These are phyloP conservation scores for Orussus abietinus DNA, from an alignment of 1,140 invertebrate species.

Conservation along the genomic window DNA sequence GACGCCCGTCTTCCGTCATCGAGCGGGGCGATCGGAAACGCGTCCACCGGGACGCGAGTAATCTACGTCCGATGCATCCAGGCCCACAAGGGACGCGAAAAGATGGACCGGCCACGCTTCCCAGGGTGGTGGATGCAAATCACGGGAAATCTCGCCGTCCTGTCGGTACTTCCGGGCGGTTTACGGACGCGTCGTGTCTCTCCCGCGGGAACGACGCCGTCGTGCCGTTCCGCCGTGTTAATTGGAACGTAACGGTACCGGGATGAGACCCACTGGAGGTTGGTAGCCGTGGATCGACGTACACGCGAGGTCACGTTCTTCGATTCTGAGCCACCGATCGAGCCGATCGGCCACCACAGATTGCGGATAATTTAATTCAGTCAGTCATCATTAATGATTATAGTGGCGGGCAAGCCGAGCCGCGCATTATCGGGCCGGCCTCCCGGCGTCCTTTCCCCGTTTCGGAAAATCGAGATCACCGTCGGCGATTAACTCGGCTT, in stretches of 20 bases:
- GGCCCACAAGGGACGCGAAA: too few relatives aligned
- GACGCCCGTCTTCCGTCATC: too few relatives aligned
- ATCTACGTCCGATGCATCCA: too few relatives aligned
- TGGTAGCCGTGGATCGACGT: slow-evolving; percentile 15
- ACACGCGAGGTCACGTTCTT: slow-evolving; percentile 30
- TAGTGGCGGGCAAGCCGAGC: slow-evolving; percentile 18
- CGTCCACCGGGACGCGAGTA: too few relatives aligned
- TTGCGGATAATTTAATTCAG: slow-evolving; percentile 50
- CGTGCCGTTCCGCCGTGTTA: slow-evolving; percentile 18
- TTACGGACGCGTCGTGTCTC: too few relatives aligned
- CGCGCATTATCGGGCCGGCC: slow-evolving; percentile 11
- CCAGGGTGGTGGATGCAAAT: too few relatives aligned
- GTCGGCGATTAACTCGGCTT: slow-evolving; percentile 5
- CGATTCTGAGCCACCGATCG: slow-evolving; percentile 27
- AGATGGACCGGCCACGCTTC: too few relatives aligned
- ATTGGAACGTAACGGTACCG: slow-evolving; percentile 25
- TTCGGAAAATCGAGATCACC: slow-evolving; percentile 8
- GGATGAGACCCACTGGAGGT: slow-evolving; percentile 27
- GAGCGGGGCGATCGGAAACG: too few relatives aligned
- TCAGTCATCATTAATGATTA: slow-evolving; percentile 43
- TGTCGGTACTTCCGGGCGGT: too few relatives aligned
- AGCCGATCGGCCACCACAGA: slow-evolving; percentile 23
- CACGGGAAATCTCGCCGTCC: too few relatives aligned
- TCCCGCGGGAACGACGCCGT: too few relatives aligned
- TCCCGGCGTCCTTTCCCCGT: neutral